Conservation (phyloP, 2,113 vertebrate genomes). For the Eupsittula cactorum region DNA sequence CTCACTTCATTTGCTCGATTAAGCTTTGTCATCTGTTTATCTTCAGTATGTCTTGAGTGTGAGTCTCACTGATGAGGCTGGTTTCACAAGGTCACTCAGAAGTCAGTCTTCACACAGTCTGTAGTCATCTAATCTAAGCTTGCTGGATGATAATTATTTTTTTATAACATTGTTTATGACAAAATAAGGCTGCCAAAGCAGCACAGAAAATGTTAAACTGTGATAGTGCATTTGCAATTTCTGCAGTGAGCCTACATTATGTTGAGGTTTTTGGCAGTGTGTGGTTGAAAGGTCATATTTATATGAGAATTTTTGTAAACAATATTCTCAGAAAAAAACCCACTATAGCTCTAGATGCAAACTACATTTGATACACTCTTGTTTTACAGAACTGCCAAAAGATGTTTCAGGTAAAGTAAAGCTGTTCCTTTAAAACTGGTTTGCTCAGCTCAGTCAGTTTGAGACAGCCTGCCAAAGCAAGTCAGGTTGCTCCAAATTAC, state of each 20-base stretch:
- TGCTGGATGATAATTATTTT: background rate
- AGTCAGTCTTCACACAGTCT: background rate
- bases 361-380: background rate
- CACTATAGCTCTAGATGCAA: background rate
- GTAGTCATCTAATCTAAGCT: background rate
- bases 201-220: slow-evolving; percentile 5
- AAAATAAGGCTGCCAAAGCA: slow-evolving; percentile 23
- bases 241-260: slow-evolving; percentile 8
- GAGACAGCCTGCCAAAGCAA: background rate
- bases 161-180: background rate
- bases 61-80: background rate
- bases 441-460: background rate
- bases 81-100: background rate
- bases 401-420: background rate
- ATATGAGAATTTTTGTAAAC: slow-evolving; percentile 5
- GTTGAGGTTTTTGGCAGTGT: background rate
- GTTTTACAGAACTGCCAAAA: background rate
- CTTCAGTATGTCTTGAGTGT: background rate
- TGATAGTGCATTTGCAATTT: slow-evolving; percentile 21
- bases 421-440: background rate
- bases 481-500: background rate
- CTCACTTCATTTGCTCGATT: background rate
- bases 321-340: background rate
- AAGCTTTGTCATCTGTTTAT: background rate
- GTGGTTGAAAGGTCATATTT: slow-evolving; percentile 6